Conservation (phyloP, 2,113 vertebrate species). For the Cricetomys ansorgei region DNA sequence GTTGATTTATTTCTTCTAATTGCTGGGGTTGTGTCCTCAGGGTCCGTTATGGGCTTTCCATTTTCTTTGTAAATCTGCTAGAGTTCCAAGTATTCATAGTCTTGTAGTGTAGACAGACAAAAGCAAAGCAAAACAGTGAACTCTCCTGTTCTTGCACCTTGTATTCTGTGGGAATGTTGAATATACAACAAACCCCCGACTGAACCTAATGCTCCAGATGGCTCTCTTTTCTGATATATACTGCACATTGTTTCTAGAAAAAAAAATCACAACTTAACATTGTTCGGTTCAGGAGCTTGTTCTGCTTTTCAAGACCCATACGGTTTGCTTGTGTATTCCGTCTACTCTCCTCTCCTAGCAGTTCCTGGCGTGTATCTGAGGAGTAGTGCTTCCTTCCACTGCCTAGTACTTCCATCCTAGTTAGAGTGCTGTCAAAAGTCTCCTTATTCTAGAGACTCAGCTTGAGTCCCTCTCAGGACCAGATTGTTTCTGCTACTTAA, state of each 20-base stretch:
- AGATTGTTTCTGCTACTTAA: neutral
- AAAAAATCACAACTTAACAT: neutral
- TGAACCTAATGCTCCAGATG: neutral
- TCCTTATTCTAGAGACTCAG: constrained; percentile 1
- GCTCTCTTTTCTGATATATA: neutral
- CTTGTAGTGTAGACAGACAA: neutral
- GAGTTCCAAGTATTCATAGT: neutral
- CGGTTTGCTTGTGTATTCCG: neutral
- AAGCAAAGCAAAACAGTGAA: neutral
- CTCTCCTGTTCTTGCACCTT: neutral
- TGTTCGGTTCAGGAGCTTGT: neutral
- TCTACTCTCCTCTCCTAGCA: neutral
- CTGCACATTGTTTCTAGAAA: neutral
- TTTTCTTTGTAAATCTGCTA: neutral
- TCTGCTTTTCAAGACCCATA: neutral
- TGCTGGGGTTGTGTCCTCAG: neutral
- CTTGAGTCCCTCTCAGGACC: neutral
- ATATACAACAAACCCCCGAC: neutral
- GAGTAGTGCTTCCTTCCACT: neutral
- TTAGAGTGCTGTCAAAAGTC: constrained; percentile 10
- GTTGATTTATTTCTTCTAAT: neutral
- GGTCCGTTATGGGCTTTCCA: neutral
- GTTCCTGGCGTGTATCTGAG: neutral
- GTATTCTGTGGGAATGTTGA: neutral
- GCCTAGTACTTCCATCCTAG: neutral